These are phyloP conservation scores for Fregetta grallaria DNA, from an alignment of 2,113 vertebrate genomes.

Conservation along the genomic window DNA sequence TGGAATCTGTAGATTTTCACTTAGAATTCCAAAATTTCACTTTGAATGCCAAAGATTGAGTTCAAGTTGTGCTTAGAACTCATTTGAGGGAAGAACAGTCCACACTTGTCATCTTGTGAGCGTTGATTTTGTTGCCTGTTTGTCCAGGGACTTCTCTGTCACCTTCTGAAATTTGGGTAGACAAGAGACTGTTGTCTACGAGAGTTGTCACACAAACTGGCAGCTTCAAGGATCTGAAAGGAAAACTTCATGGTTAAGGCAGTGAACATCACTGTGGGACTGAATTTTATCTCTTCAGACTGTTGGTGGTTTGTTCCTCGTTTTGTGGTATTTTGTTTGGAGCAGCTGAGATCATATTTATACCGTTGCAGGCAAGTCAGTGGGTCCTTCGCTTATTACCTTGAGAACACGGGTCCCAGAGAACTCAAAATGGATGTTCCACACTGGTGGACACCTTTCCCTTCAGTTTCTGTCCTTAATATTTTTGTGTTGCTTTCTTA, in stretches of 20 bases:
- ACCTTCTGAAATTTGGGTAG: background rate
- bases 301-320: background rate
- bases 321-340: conserved; percentile 11
- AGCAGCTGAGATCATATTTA: background rate
- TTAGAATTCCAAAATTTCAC: too few relatives aligned
- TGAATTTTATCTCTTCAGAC: background rate
- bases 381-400: background rate
- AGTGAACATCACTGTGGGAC: background rate
- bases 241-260: background rate
- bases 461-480: background rate
- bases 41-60: background rate
- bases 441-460: background rate
- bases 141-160: background rate
- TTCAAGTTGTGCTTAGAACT: background rate
- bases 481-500: background rate
- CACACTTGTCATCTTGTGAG: background rate
- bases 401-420: background rate
- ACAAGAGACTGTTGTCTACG: background rate
- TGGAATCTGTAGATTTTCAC: background rate
- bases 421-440: background rate
- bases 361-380: background rate
- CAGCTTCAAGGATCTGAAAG: background rate
- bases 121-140: background rate
- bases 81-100: background rate
- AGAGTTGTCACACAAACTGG: background rate